A percentile compares a stretch with the other conserved stretches of the same genome.
phyloP scores from a whole-genome alignment of 1,140 invertebrate genomes.

The Drosophila serrata region DNA sequence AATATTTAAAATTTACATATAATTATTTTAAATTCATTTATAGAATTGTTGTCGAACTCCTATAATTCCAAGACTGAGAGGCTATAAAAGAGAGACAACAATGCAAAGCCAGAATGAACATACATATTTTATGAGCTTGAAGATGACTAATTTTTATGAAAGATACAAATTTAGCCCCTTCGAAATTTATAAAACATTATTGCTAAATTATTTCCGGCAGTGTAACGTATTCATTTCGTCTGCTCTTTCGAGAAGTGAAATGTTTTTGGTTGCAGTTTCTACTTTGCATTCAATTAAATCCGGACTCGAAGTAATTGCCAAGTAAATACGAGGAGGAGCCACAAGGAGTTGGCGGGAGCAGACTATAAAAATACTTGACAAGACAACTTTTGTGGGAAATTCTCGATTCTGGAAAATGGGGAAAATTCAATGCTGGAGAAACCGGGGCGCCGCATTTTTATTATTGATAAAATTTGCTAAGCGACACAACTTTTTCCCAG shows the following conservation, averaged over 20 bases:
- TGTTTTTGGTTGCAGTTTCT: slow-evolving; percentile 48
- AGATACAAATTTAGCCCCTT: background rate
- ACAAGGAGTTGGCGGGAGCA: background rate
- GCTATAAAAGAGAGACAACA: background rate
- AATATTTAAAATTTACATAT: background rate
- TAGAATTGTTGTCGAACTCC: too few species aligned
- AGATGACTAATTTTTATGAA: background rate
- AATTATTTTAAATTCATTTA: background rate
- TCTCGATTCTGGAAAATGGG: slow-evolving; percentile 1
- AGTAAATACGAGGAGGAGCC: slow-evolving; percentile 36
- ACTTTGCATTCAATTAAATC: slow-evolving; percentile 55
- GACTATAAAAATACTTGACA: slow-evolving; percentile 41
- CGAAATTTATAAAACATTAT: background rate
- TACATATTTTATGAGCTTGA: background rate
- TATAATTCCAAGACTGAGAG: background rate
- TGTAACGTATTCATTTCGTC: slow-evolving; percentile 5
- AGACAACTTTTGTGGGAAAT: slow-evolving; percentile 39
- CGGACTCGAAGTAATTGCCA: slow-evolving; percentile 50
- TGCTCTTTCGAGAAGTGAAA: slow-evolving; percentile 15
- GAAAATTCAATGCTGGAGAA: slow-evolving; percentile 1
- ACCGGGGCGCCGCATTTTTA: slow-evolving; percentile 21
- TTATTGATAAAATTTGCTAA: slow-evolving; percentile 55
- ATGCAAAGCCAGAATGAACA: accelerated
- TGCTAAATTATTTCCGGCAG: background rate
- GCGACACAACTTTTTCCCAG: slow-evolving; percentile 39